Base-by-base conservation (phyloP, 2,888 invertebrate genomes). In the Lepidocyrtinus sp. region DNA sequence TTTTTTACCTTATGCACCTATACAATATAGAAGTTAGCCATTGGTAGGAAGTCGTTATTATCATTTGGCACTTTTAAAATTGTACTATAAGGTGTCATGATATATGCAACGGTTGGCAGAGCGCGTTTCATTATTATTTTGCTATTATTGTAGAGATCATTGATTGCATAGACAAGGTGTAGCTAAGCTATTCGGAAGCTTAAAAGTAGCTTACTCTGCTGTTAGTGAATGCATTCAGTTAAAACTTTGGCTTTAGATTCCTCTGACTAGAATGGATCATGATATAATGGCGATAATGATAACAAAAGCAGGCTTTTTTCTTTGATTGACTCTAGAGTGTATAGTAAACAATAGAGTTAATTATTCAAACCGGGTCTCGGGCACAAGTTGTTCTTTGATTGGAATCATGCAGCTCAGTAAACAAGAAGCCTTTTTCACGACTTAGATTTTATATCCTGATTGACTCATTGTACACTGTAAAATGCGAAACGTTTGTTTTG, bases 291-390 rank as follows among this genome's bases (percentile, higher is more conserved):
- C 9, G 25, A 46, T 63, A 72, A 72, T 63, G 61, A 27, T 21
- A 71, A 65, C 61, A 70, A 72, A 76, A 68, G 26, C 55, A 15
- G 9, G 63, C 50, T 26, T 68, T 68, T 72, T 59, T 65, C 45
- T 45, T 21, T 50, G 73, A 74, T 26, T 65, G 65, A 74, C 67
- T 65, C 21, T 19, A 46, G 36, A 19, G 59, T 68, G 68, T 36
- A 50, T 69, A 74, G 59, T 61, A 80, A 75, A 80, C 80, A 80
- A 80, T 80, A 45, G 74, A 80, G 80, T 68, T 80, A 70, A 80
- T 80, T 80, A 79, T 79, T 68, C 59, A 27, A 59, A 74, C 59
- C 65, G 50, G 72, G 72, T 73, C 64, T 64, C 25, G n/a, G 55
- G 55, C 55, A 59, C 59, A 59, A 59, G 59, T 59, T 59, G n/a